phyloP scores from a whole-genome alignment of 2,113 vertebrate genomes.

The Phalacrocorax aristotelis region DNA sequence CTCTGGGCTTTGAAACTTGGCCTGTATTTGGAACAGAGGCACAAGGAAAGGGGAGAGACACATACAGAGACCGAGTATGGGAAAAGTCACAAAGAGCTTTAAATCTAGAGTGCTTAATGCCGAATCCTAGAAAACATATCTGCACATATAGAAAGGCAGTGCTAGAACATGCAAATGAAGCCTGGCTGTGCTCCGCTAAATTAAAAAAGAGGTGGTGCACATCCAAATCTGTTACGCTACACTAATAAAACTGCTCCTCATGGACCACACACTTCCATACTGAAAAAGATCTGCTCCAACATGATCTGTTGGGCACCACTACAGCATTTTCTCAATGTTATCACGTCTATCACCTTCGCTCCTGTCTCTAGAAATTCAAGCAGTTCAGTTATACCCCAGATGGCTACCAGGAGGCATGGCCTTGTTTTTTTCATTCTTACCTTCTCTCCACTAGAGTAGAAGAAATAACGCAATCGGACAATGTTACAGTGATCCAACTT shows the following conservation, averaged over 20 bases:
- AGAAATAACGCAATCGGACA: constrained; percentile 98
- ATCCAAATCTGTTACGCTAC: background rate
- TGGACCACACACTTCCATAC: background rate
- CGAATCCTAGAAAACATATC: background rate
- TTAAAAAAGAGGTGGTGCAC: background rate
- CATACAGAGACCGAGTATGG: background rate
- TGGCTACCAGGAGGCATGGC: background rate
- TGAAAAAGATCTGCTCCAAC: background rate
- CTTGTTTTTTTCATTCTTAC: constrained; percentile 66
- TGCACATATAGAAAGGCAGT: background rate
- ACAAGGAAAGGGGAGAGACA: background rate
- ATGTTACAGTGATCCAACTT: constrained; percentile 99
- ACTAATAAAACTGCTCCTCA: background rate
- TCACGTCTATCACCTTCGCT: background rate
- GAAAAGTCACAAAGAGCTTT: background rate
- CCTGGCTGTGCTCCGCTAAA: background rate
- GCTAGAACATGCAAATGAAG: background rate
- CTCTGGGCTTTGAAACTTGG: background rate
- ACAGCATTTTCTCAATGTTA: background rate
- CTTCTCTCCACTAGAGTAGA: constrained; percentile 99
- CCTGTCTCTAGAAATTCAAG: background rate
- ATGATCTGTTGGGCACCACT: background rate
- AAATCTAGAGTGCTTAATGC: background rate
- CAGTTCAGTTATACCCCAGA: background rate
- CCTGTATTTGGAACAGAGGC: background rate